Base-by-base conservation (phyloP, 2,113 vertebrate genomes). In the Scomber scombrus region DNA sequence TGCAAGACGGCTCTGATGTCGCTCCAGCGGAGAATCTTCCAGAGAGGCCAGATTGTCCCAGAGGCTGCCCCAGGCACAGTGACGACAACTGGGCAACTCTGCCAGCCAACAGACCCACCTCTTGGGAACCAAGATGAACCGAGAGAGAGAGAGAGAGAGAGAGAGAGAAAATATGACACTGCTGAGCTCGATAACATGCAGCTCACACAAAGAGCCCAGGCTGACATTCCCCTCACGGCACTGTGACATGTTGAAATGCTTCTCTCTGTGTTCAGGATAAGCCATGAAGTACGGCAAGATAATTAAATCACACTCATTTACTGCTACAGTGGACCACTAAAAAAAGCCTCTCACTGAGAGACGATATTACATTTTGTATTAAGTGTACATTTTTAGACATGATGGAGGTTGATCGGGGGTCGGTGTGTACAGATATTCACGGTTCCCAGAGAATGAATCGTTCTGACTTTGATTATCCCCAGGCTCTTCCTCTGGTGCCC, bases 11-110 rank as follows among this genome's bases (percentile, higher is more conserved):
- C 71, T 88, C 74, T 91, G 84, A 91, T 86, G 75, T 84, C 49
- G 68, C 82, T 86, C 83, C 87, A 88, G 78, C 50, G n/a, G 61
- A 71, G 62, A 57, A 69, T 86, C 81, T 86, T 86, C 68, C 87
- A 89, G 67, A 46, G 26, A 82, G 78, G 76, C 81, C 77, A 64
- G 64, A 69, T 62, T 79, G 75, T 91, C 89, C 78, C 87, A 73
- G 77, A 81, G 81, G 85, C 84, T 21, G 78, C 88, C 84, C 55
- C 56, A 55, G 90, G 89, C 87, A 47, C 61, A 34, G 71, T 46
- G 85, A 87, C 72, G 64, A 88, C 70, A 80, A 80, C 62, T 50
- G 80, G 62, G 51, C 64, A 55, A 14, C 64, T 71, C 69, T 74
- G 81, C 72, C 82, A 82, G 34, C 72, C 68, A 73, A 70, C 76